Percentiles rank a stretch among this genome's conserved stretches.
Evolutionary conservation across 2,797 vertebrate genomes (phyloP).

Genomic region (Cyclura pinguis): DNA sequence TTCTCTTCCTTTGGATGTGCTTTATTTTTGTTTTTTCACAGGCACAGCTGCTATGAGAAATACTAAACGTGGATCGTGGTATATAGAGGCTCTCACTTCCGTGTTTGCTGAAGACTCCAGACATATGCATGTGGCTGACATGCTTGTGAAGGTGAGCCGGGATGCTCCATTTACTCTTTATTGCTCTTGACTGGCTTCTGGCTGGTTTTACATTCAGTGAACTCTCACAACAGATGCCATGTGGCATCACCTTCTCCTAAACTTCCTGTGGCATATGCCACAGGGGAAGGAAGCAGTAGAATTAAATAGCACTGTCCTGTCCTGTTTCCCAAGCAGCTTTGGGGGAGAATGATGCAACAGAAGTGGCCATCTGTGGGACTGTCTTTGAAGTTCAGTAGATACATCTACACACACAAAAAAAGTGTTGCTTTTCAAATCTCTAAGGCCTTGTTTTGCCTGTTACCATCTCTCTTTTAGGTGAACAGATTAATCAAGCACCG

Average conservation of each 20-base stretch:
- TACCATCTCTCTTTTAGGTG: conserved; percentile 80
- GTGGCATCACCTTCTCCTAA: neutral
- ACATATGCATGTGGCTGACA: conserved; percentile 93
- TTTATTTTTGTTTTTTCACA: conserved; percentile 50
- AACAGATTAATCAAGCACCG: conserved; percentile 92
- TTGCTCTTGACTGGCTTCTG: neutral
- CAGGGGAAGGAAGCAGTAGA: neutral
- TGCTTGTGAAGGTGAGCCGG: conserved; percentile 90
- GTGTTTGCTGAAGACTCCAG: conserved; percentile 87
- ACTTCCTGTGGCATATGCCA: neutral
- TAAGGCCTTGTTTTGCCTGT: neutral
- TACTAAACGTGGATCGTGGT: conserved; percentile 97
- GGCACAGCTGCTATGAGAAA: conserved; percentile 96
- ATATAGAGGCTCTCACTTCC: conserved; percentile 89
- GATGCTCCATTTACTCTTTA: neutral
- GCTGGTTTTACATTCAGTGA: neutral
- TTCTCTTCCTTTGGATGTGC: neutral
- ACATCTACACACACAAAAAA: neutral
- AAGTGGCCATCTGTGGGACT: too few species aligned
- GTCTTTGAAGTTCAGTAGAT: neutral
- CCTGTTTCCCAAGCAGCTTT: neutral
- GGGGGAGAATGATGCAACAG: neutral
- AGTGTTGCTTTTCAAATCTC: too few species aligned
- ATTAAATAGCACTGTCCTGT: neutral
- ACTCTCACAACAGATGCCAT: neutral